Base-by-base conservation (phyloP, 2,113 vertebrate genomes). In the Alectura lathami region DNA sequence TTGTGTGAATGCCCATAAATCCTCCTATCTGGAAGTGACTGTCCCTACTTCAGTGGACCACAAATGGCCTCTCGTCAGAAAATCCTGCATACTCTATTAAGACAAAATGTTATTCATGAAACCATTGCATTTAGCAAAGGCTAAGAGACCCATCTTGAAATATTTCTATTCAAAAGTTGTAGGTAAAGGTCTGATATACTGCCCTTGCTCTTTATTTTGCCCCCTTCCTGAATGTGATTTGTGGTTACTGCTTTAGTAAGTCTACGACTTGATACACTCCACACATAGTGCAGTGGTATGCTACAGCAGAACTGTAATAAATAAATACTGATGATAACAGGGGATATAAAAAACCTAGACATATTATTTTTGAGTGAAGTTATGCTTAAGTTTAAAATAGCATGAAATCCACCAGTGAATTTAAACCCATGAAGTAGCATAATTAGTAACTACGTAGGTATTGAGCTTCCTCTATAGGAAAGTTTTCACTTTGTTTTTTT, bases 401-500 rank as follows among this genome's bases (percentile, higher is more conserved):
- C 27, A 36, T 59, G 34, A 86, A 88, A 86, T 53, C 16, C n/a
- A 56, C 6, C 1, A 2, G 13, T 83, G 20, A 73, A 70, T 89
- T 69, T 81, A 74, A 88, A 80, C 43, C 20, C 45, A 30, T 54
- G 59, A 83, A 60, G 3, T 6, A 82, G 40, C 38, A 86, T 34
- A 90, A 70, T 34, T 70, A 70, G 36, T 38, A 91, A 27, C 32
- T 81, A 17, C 5, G 2, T 66, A 80, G 85, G 11, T 17, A 36
- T 36, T 83, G 54, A 86, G 23, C 22, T 94, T 94, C 69, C 56
- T 95, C 86, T 93, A 29, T 59, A 93, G 84, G n/a, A n/a, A 69
- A 76, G 5, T 43, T 56, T 89, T 10, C 42, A 21, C 15, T 76
- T 86, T 91, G 7, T 77, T 91, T 95, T 95, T 90, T 51, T 88